Base-by-base conservation (phyloP, 1,140 invertebrate genomes). In the Papilio helenus region DNA sequence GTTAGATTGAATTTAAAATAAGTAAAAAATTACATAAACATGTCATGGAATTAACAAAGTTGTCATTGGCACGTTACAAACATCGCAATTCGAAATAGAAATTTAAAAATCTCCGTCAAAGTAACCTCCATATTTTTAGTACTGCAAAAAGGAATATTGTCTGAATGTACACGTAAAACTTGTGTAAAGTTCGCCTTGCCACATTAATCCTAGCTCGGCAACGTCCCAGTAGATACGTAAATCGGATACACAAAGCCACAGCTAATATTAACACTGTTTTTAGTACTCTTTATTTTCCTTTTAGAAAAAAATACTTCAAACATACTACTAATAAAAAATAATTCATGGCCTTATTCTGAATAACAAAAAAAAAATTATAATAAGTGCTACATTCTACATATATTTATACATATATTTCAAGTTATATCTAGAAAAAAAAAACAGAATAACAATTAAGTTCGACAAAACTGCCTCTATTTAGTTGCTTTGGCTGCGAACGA, bases 121-220 rank as follows among this genome's bases (percentile, higher is more conserved):
- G 49, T 51, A 51, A 51, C 7, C 1, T 18, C 3, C 18, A 51
- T 20, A 26, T 61, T 61, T 61, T 26, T 61, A 61, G 55, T 23
- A 61, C 8, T 2, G 12, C n/a, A 61, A 61, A 61, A 20, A 61
- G n/a, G 23, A 23, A 23, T 61, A 61, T 23, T 23, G 55, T 23
- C 55, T 23, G 55, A 61, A 23, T 61, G 20, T 61, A 61, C 20
- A 12, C n/a, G n/a, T 55, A 55, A 61, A 61, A 20, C 1, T 23
- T 23, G 2, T 58, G 10, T 58, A 58, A 58, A 23, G 55, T 58
- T 58, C n/a, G n/a, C n/a, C 20, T 20, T 58, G 55, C 55, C 55
- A 58, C 55, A 58, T 58, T 58, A 58, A 23, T 58, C 20, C 55
- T 58, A 58, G 55, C 55, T 58, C 20, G n/a, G 55, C 55, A 58